Evolutionary conservation across 2,797 vertebrate genomes (phyloP).

Genomic region (Zenarchopterus dispar): DNA sequence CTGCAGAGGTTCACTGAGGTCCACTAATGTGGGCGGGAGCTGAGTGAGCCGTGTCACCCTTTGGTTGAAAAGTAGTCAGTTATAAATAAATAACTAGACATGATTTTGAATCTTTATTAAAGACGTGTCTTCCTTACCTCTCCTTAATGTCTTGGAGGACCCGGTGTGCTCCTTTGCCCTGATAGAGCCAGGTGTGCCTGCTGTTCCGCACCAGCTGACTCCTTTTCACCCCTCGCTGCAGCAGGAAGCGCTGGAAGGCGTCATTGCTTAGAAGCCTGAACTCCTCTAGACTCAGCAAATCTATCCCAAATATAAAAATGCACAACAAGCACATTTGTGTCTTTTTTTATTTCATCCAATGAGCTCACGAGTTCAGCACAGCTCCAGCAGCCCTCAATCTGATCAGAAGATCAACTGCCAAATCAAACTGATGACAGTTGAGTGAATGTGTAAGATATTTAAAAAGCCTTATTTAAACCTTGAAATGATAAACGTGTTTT

Average conservation of each 20-base stretch:
- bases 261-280: slow-evolving; percentile 91
- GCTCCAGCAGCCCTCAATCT: not conserved
- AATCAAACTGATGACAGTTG: no score
- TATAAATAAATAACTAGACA: no score
- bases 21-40: slow-evolving; percentile 90
- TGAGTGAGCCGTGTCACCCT: slow-evolving; percentile 92
- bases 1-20: slow-evolving; percentile 96
- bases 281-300: slow-evolving; percentile 93
- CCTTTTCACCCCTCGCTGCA: slow-evolving; percentile 89
- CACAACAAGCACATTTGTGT: not conserved
- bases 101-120: not conserved
- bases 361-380: not conserved
- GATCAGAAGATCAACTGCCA: not conserved
- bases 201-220: slow-evolving; percentile 96
- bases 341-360: not conserved
- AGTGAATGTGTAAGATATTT: no score
- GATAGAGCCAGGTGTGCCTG: slow-evolving; percentile 97
- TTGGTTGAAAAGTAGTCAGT: slow-evolving; percentile 34
- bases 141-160: slow-evolving; percentile 91
- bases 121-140: slow-evolving; percentile 77
- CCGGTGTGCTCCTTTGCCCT: slow-evolving; percentile 93
- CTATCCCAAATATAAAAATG: slow-evolving; percentile 66
- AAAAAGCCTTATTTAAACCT: not conserved
- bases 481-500: not conserved
- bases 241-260: slow-evolving; percentile 94